These are phyloP conservation scores for Allacma fusca DNA, from an alignment of 2,888 invertebrate species.

Conservation along the genomic window DNA sequence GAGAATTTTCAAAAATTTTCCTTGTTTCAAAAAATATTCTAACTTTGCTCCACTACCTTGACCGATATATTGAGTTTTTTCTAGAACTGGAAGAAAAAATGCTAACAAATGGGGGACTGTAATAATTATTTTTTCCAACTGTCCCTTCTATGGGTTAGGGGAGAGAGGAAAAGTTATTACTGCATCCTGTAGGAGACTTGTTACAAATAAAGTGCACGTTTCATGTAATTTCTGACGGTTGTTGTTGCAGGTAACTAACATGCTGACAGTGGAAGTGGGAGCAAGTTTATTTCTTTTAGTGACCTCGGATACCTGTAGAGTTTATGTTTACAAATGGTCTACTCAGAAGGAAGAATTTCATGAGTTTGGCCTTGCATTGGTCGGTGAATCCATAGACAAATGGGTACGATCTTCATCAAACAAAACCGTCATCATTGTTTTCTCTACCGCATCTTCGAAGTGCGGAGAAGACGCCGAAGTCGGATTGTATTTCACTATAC, in stretches of 20 bases:
- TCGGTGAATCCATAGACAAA: neutral
- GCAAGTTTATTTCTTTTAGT: conserved; percentile 35
- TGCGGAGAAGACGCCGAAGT: neutral
- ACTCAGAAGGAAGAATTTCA: conserved; percentile 24
- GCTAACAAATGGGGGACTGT: no score
- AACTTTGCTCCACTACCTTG: no score
- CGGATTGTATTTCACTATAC: conserved; percentile 23
- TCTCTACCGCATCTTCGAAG: conserved; percentile 1
- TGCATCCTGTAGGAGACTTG: no score
- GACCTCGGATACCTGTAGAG: conserved; percentile 35
- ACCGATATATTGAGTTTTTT: no score
- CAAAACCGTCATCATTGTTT: conserved; percentile 17
- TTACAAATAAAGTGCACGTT: no score
- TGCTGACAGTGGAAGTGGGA: conserved; percentile 36
- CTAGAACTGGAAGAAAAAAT: no score
- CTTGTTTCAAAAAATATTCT: no score
- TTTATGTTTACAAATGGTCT: conserved; percentile 26
- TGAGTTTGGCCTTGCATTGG: neutral
- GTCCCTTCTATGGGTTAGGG: no score
- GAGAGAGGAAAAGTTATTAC: no score
- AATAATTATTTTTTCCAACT: no score
- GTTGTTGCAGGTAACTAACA: conserved; percentile 38
- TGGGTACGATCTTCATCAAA: conserved; percentile 25
- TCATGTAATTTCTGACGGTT: neutral
- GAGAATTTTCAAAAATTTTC: no score